phyloP scores from a whole-genome alignment of 2,888 invertebrate genomes.

The Tridacna crocea region DNA sequence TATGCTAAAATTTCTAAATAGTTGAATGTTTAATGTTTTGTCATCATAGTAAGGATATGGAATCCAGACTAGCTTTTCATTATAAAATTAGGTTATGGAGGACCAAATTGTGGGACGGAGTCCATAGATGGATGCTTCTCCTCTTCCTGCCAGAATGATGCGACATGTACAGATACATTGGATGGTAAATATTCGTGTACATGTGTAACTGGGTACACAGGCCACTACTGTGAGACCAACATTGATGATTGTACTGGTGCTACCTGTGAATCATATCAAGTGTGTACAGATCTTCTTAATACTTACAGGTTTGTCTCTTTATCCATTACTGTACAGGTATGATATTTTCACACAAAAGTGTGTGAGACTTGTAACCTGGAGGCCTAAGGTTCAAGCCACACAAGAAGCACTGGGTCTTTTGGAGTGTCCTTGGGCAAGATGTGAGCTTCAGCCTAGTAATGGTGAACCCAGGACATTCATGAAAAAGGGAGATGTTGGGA shows the following conservation, averaged over 20 bases:
- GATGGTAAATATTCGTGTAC: slow-evolving; percentile 86
- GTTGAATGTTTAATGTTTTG: not conserved
- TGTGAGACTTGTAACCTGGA: too few species aligned
- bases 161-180: slow-evolving; percentile 91
- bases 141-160: slow-evolving; percentile 86
- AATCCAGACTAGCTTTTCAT: too few species aligned
- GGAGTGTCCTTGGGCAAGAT: too few species aligned
- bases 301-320: slow-evolving; percentile 61
- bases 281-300: slow-evolving; percentile 86
- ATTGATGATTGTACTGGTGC: slow-evolving; percentile 96
- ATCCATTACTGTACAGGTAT: not conserved
- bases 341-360: not conserved
- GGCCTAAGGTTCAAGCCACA: too few species aligned
- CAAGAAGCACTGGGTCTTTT: too few species aligned
- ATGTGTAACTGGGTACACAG: slow-evolving; percentile 63
- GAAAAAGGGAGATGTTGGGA: too few species aligned
- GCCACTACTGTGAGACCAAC: slow-evolving; percentile 89
- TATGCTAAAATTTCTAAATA: not conserved
- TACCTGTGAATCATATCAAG: slow-evolving; percentile 95
- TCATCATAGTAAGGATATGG: too few species aligned
- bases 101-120: slow-evolving; percentile 56
- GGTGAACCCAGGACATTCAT: too few species aligned
- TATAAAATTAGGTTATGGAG: slow-evolving; percentile 51
- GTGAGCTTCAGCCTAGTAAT: too few species aligned
- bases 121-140: slow-evolving; percentile 35